Conservation (phyloP, 2,797 vertebrate genomes). For the Cyprinodon diabolis region DNA sequence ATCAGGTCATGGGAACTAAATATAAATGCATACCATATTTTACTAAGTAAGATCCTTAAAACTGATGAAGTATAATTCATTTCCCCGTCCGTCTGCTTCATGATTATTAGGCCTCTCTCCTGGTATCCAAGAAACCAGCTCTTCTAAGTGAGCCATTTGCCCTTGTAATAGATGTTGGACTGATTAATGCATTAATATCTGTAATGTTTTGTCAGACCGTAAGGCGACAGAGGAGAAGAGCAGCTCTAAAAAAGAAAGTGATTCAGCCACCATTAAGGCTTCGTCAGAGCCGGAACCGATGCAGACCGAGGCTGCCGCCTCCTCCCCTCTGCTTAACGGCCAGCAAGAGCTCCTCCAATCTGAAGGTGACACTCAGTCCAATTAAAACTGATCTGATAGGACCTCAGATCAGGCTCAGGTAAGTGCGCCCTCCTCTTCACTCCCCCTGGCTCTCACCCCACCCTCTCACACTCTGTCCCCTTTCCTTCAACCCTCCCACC, state of each 20-base stretch:
- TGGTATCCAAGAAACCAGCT: not conserved
- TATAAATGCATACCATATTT: not conserved
- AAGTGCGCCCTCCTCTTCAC: conserved; percentile 88
- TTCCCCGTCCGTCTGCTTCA: not conserved
- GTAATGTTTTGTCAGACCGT: conserved; percentile 84
- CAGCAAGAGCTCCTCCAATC: conserved; percentile 98
- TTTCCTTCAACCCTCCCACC: conserved; percentile 37
- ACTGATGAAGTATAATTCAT: not conserved
- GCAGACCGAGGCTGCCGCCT: conserved; percentile 88
- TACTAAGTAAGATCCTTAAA: not conserved
- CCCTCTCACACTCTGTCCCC: conserved; percentile 40
- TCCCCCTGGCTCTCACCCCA: conserved; percentile 71
- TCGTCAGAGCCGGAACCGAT: conserved; percentile 87
- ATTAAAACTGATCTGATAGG: conserved; percentile 99
- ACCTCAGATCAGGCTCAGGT: conserved; percentile 99
- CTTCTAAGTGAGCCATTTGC: not conserved
- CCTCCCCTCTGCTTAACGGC: conserved; percentile 94
- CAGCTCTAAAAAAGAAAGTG: conserved; percentile 84
- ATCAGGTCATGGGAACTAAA: not conserved
- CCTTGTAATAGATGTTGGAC: not conserved
- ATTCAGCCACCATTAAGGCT: conserved; percentile 68
- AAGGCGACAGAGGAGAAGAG: conserved; percentile 94
- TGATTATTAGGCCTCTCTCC: not conserved
- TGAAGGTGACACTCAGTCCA: conserved; percentile 99
- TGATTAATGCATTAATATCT: not conserved